Conservation (phyloP, 2,888 invertebrate genomes). For the Archips xylosteana region DNA sequence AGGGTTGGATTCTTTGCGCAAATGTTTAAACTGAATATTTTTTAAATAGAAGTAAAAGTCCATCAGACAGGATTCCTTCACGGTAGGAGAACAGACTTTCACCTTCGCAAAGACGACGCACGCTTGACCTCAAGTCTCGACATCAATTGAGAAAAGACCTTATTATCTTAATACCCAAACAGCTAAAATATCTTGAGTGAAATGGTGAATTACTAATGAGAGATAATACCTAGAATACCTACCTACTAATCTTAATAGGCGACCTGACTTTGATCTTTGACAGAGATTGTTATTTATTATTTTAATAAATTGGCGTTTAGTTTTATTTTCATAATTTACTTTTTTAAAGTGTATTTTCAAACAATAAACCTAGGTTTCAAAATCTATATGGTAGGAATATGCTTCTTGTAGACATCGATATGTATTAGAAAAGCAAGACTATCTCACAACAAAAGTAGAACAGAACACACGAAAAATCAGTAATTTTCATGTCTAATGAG, state of each 20-base stretch:
- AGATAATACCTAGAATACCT: background rate
- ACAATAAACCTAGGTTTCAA: too few species aligned
- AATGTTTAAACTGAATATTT: background rate
- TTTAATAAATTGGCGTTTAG: background rate
- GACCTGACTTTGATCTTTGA: slow-evolving; percentile 25
- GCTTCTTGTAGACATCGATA: too few species aligned
- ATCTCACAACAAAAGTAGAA: too few species aligned
- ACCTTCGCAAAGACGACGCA: slow-evolving; percentile 55
- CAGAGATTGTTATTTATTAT: slow-evolving; percentile 1
- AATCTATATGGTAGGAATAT: too few species aligned
- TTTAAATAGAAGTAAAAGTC: slow-evolving; percentile 32
- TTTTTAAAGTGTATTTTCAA: background rate
- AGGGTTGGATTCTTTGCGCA: background rate
- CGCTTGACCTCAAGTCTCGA: slow-evolving; percentile 52
- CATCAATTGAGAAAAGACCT: slow-evolving; percentile 50
- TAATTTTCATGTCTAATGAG: too few species aligned
- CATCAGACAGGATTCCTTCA: slow-evolving; percentile 53
- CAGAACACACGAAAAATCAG: too few species aligned
- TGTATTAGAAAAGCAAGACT: too few species aligned
- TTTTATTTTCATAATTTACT: background rate
- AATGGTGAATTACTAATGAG: background rate
- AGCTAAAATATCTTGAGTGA: background rate
- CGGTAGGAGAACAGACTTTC: slow-evolving; percentile 50
- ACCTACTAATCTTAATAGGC: slow-evolving; percentile 12
- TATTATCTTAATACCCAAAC: slow-evolving; percentile 25